Evolutionary conservation across 2,888 invertebrate genomes (phyloP).

Genomic region (Gryllus longicercus): DNA sequence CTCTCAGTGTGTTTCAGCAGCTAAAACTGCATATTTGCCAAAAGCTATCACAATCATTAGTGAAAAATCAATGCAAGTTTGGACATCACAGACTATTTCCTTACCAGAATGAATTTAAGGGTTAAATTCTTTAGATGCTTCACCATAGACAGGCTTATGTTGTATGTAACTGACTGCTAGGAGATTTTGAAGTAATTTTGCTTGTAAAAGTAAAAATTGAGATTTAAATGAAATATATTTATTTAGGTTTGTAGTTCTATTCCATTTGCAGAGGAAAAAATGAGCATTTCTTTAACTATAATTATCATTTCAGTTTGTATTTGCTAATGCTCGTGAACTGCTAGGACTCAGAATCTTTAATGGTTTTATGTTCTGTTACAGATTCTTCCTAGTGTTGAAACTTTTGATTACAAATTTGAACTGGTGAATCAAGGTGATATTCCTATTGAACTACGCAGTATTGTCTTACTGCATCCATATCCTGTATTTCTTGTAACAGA

Average conservation of each 20-base stretch:
- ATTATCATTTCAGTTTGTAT: background rate
- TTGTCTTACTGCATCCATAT: slow-evolving; percentile 23
- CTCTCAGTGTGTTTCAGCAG: too few species aligned
- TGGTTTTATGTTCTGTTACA: slow-evolving; percentile 18
- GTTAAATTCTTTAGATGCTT: too few species aligned
- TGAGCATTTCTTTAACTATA: too few species aligned
- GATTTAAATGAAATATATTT: background rate
- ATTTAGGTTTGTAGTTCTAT: background rate
- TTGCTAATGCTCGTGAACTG: background rate
- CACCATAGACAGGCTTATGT: too few species aligned
- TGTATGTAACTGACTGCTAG: too few species aligned
- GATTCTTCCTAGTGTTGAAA: slow-evolving; percentile 5
- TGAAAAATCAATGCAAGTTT: too few species aligned
- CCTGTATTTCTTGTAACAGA: slow-evolving; percentile 22
- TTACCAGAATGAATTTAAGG: too few species aligned
- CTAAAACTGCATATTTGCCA: too few species aligned
- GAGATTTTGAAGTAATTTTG: too few species aligned
- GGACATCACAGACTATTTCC: too few species aligned
- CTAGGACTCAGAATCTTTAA: background rate
- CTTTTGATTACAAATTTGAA: slow-evolving; percentile 24
- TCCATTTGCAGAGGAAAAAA: background rate
- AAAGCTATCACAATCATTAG: too few species aligned
- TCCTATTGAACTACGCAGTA: background rate
- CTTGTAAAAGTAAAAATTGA: too few species aligned
- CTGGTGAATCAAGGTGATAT: slow-evolving; percentile 11